These are phyloP conservation scores for Rallus limicola DNA, from an alignment of 2,113 vertebrate genomes.

Conservation along the genomic window DNA sequence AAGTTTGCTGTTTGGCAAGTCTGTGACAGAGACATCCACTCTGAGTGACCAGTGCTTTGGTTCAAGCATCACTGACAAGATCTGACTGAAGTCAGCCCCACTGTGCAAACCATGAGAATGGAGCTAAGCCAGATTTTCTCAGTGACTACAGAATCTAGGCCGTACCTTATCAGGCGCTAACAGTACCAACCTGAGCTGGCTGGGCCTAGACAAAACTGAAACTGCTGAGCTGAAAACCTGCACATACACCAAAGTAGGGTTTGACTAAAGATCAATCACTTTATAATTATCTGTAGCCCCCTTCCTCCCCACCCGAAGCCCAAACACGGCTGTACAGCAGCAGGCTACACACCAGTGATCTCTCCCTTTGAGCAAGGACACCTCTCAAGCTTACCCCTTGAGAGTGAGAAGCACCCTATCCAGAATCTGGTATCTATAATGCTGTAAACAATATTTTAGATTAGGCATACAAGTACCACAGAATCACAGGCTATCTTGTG, in stretches of 20 bases:
- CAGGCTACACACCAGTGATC: not conserved
- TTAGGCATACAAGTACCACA: not conserved
- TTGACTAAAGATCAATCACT: not conserved
- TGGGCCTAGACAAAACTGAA: not conserved
- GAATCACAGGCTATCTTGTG: not conserved
- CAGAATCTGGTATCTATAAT: not conserved
- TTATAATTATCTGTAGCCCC: not conserved
- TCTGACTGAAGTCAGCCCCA: not conserved
- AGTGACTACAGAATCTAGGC: not conserved
- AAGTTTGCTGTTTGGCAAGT: not conserved
- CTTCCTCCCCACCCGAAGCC: too few species aligned
- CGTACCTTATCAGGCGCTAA: not conserved
- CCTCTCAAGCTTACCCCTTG: not conserved
- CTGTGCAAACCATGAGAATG: not conserved
- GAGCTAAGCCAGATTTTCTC: accelerated
- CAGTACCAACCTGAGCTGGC: not conserved
- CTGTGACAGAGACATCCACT: accelerated
- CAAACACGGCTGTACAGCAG: not conserved
- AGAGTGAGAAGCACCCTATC: not conserved
- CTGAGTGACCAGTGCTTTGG: not conserved
- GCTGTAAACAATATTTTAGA: not conserved
- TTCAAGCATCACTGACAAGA: not conserved
- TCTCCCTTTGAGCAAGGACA: not conserved
- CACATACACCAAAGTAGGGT: not conserved
- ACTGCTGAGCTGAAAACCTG: not conserved